Evolutionary conservation across 1,140 invertebrate species (phyloP).

Genomic region (Ceratina australensis): DNA sequence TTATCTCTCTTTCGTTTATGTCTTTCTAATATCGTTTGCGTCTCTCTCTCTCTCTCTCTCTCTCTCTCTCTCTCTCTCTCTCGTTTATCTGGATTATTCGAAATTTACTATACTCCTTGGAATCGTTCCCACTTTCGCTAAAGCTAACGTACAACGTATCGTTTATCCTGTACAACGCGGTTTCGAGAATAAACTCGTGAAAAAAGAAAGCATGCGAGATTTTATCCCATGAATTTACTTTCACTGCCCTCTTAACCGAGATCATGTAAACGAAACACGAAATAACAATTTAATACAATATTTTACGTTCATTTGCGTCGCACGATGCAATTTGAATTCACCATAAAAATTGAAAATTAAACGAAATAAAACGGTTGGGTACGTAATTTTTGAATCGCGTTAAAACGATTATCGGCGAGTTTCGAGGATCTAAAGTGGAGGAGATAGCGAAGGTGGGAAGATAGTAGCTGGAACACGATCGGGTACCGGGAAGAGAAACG

Average conservation of each 20-base stretch:
- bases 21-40: background rate
- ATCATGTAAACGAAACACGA: background rate
- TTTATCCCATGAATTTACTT: background rate
- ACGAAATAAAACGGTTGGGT: too few species aligned
- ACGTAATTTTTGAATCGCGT: too few species aligned
- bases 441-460: background rate
- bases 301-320: too few species aligned
- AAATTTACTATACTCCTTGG: background rate
- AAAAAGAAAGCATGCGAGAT: background rate
- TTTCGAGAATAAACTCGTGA: background rate
- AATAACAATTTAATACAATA: too few species aligned
- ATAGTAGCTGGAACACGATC: slow-evolving; percentile 25
- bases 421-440: background rate
- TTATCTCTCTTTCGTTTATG: background rate
- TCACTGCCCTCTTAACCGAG: too few species aligned
- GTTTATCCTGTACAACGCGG: background rate
- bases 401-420: too few species aligned
- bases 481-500: slow-evolving; percentile 22
- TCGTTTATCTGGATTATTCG: background rate
- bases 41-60: background rate
- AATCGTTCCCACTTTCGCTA: slow-evolving; percentile 1
- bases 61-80: background rate
- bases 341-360: too few species aligned
- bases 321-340: too few species aligned
- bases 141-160: slow-evolving; percentile 6